These are phyloP conservation scores for Pseudomyrmex pallidus DNA, from an alignment of 1,140 invertebrate species.

Conservation along the genomic window DNA sequence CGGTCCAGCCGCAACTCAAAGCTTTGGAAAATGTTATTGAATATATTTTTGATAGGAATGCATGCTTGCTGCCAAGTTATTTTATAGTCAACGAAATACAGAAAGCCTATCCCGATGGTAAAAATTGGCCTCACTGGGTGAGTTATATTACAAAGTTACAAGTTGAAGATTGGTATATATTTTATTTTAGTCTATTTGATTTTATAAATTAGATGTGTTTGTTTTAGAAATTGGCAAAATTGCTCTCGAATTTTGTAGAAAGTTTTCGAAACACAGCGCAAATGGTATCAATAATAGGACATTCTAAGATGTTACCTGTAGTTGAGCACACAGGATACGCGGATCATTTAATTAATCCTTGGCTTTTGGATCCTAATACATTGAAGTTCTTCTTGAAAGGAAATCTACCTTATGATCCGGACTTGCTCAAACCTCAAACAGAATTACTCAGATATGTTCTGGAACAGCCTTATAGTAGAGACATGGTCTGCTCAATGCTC, in stretches of 20 bases:
- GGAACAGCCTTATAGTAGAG: slow-evolving; percentile 97
- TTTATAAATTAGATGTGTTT: not conserved
- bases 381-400: slow-evolving; percentile 96
- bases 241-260: slow-evolving; percentile 95
- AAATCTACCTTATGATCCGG: slow-evolving; percentile 95
- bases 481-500: slow-evolving; percentile 98
- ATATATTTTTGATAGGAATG: slow-evolving; percentile 96
- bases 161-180: not conserved
- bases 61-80: slow-evolving; percentile 96
- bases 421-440: slow-evolving; percentile 95
- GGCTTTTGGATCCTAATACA: slow-evolving; percentile 95
- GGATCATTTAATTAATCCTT: slow-evolving; percentile 95
- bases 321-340: slow-evolving; percentile 96
- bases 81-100: slow-evolving; percentile 98
- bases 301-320: slow-evolving; percentile 95
- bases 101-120: slow-evolving; percentile 93
- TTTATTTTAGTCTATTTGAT: not conserved
- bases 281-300: slow-evolving; percentile 97
- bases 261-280: slow-evolving; percentile 96
- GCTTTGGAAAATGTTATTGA: slow-evolving; percentile 93
- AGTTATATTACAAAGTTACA: not conserved
- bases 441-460: slow-evolving; percentile 95
- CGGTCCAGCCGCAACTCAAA: slow-evolving; percentile 91
- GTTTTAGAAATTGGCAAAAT: slow-evolving; percentile 91
- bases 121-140: slow-evolving; percentile 96